Percentiles rank a stretch among this genome's conserved stretches.
These are phyloP conservation scores for Oxyura jamaicensis DNA, from an alignment of 2,113 vertebrate species.

Conservation along the genomic window DNA sequence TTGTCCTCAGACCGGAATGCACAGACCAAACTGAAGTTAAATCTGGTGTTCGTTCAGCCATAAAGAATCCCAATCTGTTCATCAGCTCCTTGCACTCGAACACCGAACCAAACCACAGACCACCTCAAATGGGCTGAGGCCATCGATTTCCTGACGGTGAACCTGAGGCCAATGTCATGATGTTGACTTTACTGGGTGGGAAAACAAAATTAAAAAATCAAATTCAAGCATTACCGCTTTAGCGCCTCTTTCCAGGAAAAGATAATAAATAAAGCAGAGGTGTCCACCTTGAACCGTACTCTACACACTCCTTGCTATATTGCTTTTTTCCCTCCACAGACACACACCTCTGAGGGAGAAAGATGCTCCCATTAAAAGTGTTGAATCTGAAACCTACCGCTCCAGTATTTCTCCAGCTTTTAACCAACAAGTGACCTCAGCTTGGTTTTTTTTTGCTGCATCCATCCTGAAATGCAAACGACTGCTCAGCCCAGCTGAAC, in stretches of 20 bases:
- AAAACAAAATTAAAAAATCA: not conserved
- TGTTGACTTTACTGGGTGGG: no score
- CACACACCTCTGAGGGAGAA: not conserved
- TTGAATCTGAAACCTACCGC: not conserved
- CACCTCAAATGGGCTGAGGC: not conserved
- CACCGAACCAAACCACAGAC: not conserved
- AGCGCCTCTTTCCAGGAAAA: not conserved
- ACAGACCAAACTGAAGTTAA: not conserved
- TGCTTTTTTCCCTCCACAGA: not conserved
- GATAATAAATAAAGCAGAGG: not conserved
- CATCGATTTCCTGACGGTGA: not conserved
- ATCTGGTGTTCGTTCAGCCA: not conserved
- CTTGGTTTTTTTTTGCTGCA: not conserved
- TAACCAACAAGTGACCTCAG: not conserved
- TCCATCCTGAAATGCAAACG: not conserved
- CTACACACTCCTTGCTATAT: not conserved
- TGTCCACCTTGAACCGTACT: not conserved
- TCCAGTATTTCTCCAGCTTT: not conserved
- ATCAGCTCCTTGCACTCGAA: not conserved
- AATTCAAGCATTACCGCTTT: not conserved
- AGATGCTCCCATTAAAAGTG: not conserved
- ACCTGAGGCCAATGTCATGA: not conserved
- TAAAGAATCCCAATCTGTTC: not conserved
- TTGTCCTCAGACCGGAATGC: not conserved
- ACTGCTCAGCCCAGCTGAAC: not conserved